Evolutionary conservation across 92 coral and sea anemone genomes (phyloP), one percentile per base, ranked within the genome.

Genomic region (Muricea muricata): DNA sequence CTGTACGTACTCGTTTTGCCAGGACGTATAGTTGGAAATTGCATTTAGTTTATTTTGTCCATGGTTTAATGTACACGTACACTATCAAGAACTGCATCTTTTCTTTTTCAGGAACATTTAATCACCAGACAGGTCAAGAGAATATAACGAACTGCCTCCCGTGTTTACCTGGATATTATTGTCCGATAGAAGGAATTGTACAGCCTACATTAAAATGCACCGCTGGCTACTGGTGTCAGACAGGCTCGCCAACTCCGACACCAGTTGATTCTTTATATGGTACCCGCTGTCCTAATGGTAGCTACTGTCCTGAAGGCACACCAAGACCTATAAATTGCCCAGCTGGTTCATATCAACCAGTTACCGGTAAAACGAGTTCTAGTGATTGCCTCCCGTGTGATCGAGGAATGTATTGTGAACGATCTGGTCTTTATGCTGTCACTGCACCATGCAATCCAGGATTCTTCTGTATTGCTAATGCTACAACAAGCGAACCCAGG

Each of bases 261-360:
- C 98, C 99, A 29, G 31, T 90, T 10, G 65, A 83, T 73, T 73
- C 94, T 61, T 89, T 92, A 1, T 92, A 75, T 52, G 98, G 98
- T 31, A 87, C 93, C 37, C 88, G 89, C 67, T 97, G 99, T 69
- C 99, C 99, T 6, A 97, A 94, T 81, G 99, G 99, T n/a, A 94
- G 93, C 87, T 97, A 92, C 88, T 97, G 99, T 58, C 98, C 98
- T 20, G 91, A 84, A 37, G 99, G 99, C 45, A 92, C 97, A 33
- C 97, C 99, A 41, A 46, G 84, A 25, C 99, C 99, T 28, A 89
- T 92, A 18, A 85, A 73, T 34, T 97, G 99, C 58, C 94, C 93
- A 8, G 90, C 94, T 60, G 99, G 99, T 21, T 85, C 97, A 23
- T 93, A 93, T 75, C 94, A 97, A 50, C 99, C 99, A 8, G 72